A percentile compares a stretch with the other conserved stretches of the same genome.
Evolutionary conservation across 1,140 invertebrate genomes (phyloP).

Genomic region (Diorhabda elongata): DNA sequence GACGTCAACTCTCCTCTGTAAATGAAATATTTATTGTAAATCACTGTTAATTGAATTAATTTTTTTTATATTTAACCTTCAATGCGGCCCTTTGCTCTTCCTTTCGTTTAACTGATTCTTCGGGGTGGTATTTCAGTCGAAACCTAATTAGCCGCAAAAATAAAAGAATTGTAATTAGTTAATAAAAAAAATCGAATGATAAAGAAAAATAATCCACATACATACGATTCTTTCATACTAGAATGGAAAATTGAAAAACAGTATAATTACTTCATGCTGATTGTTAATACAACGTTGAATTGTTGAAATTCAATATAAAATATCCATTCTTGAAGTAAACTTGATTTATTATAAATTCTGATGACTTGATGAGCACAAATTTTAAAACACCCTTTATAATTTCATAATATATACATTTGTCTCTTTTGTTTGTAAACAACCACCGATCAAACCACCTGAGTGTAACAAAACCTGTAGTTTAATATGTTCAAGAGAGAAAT

Average conservation of each 20-base stretch:
- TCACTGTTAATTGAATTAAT: slow-evolving; percentile 7
- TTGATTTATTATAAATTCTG: slow-evolving; percentile 1
- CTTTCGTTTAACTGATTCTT: slow-evolving; percentile 87
- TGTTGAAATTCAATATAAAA: neutral
- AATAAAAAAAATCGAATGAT: neutral
- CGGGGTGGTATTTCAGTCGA: slow-evolving; percentile 97
- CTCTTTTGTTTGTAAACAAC: too few relatives aligned
- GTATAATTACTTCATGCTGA: too few relatives aligned
- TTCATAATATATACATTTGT: too few relatives aligned
- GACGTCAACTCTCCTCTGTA: slow-evolving; percentile 80
- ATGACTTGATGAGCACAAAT: too few relatives aligned
- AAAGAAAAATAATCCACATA: neutral
- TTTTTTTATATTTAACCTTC: slow-evolving; percentile 56
- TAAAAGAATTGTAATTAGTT: slow-evolving; percentile 32
- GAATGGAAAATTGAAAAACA: too few relatives aligned
- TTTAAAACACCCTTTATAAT: neutral
- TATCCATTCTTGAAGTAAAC: neutral
- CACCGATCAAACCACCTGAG: too few relatives aligned
- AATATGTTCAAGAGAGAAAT: too few relatives aligned
- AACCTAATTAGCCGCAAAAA: slow-evolving; percentile 71
- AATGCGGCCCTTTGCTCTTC: slow-evolving; percentile 80
- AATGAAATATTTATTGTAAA: slow-evolving; percentile 12
- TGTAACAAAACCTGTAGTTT: too few relatives aligned
- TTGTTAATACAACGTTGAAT: too few relatives aligned
- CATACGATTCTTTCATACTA: slow-evolving; percentile 7